phyloP scores from a whole-genome alignment of 1,140 invertebrate genomes.

The Drosophila miranda region DNA sequence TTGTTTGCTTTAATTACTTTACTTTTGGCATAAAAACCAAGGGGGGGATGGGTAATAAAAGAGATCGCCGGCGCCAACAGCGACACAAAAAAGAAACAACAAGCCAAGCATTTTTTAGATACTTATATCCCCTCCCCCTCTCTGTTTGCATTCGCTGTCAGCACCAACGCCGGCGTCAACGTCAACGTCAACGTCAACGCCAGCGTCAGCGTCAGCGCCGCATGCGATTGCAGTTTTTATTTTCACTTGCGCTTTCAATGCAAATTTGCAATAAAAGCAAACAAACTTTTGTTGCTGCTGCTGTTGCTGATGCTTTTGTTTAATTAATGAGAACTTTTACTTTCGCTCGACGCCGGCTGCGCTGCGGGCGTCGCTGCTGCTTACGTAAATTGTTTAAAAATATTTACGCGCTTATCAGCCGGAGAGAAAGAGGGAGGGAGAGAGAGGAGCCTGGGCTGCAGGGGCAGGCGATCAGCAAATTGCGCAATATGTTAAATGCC shows the following conservation, averaged over 20 bases:
- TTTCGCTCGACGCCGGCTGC: conserved; percentile 47
- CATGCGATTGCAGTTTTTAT: conserved; percentile 62
- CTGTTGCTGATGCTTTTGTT: conserved; percentile 35
- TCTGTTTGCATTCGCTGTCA: conserved; percentile 9
- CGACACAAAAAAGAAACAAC: conserved; percentile 8
- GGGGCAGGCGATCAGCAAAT: conserved; percentile 55
- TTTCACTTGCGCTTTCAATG: conserved; percentile 77
- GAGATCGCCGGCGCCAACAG: conserved; percentile 45
- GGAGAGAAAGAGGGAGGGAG: not conserved
- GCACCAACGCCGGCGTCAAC: conserved; percentile 1
- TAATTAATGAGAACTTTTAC: conserved; percentile 78
- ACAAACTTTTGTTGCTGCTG: conserved; percentile 30
- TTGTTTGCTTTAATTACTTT: conserved; percentile 21
- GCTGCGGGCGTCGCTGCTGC: conserved; percentile 20
- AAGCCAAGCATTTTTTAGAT: conserved; percentile 31
- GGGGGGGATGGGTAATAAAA: conserved; percentile 12
- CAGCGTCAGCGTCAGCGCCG: conserved; percentile 13
- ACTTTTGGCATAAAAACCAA: conserved; percentile 9
- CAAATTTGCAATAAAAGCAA: conserved; percentile 64
- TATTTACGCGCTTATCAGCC: conserved; percentile 63
- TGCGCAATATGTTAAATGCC: conserved; percentile 76
- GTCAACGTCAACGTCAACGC: conserved; percentile 11
- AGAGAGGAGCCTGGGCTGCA: not conserved
- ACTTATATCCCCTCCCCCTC: conserved; percentile 16
- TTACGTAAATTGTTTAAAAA: conserved; percentile 74